Conservation (phyloP, 2,888 invertebrate species). For the Aleiodes alternator region DNA sequence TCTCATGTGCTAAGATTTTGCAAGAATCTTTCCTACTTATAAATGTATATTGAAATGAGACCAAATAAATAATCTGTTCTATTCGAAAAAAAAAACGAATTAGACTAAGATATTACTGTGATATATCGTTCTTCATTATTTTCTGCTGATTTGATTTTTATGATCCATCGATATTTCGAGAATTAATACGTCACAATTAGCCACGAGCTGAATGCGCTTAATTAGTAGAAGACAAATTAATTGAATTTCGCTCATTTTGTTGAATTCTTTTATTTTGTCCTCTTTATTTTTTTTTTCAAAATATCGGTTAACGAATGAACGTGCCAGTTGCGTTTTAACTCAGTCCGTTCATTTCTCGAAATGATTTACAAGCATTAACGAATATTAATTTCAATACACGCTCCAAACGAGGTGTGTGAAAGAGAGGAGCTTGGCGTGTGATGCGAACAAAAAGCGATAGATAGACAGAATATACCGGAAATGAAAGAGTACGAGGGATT, state of each 20-base stretch:
- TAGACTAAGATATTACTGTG: no score
- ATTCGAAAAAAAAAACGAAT: no score
- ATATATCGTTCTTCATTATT: no score
- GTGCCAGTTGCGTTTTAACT: constrained; percentile 61
- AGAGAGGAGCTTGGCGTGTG: constrained; percentile 54
- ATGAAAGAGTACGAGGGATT: constrained; percentile 38
- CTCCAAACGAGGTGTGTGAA: constrained; percentile 62
- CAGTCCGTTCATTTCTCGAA: constrained; percentile 68
- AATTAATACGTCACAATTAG: no score
- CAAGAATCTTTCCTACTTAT: no score
- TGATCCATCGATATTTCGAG: no score
- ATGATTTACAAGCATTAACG: constrained; percentile 75
- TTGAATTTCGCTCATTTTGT: neutral
- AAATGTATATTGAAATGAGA: no score
- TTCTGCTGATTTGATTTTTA: no score
- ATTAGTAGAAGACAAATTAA: constrained; percentile 10
- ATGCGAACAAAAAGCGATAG: constrained; percentile 62
- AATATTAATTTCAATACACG: constrained; percentile 75
- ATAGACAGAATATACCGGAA: constrained; percentile 54
- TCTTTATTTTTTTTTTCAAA: constrained; percentile 10
- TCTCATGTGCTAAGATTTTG: no score
- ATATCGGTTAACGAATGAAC: constrained; percentile 36
- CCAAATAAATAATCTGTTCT: no score
- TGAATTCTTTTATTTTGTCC: neutral
- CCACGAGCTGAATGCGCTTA: no score